Conservation (phyloP, 2,113 vertebrate genomes). For the Equus quagga region DNA sequence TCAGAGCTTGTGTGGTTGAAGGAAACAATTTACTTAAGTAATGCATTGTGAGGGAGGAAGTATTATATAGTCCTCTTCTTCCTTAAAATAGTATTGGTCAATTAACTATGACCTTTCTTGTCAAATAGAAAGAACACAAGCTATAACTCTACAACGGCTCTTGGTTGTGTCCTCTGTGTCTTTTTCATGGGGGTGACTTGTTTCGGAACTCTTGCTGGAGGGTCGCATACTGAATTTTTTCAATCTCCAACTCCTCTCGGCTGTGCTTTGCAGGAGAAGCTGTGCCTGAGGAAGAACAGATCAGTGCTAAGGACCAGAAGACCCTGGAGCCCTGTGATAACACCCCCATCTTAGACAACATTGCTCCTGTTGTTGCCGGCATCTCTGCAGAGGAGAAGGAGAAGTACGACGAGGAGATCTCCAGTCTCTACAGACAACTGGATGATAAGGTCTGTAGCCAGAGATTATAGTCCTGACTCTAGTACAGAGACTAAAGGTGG, state of each 20-base stretch:
- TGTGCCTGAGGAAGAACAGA: conserved; percentile 94
- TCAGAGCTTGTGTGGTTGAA: background rate
- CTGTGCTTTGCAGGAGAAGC: conserved; percentile 90
- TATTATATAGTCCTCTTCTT: background rate
- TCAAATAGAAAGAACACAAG: background rate
- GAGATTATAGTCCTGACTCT: background rate
- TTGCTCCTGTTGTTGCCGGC: conserved; percentile 82
- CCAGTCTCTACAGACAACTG: conserved; percentile 94
- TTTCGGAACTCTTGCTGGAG: conserved; percentile 13
- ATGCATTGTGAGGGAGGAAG: background rate
- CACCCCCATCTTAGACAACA: conserved; percentile 92
- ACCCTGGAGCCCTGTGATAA: conserved; percentile 91
- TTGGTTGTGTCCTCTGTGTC: background rate
- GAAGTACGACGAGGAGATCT: conserved; percentile 93
- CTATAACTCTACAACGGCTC: background rate
- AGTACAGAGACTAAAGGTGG: background rate
- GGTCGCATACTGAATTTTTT: background rate
- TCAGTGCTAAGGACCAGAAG: conserved; percentile 93
- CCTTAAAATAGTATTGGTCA: background rate
- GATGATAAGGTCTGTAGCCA: conserved; percentile 93
- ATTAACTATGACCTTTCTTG: conserved; percentile 29
- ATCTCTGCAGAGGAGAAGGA: conserved; percentile 89
- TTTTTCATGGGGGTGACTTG: background rate
- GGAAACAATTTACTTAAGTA: background rate
- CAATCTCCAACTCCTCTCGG: background rate